Evolutionary conservation across 2,888 invertebrate genomes (phyloP).

Genomic region (Formica aserva): DNA sequence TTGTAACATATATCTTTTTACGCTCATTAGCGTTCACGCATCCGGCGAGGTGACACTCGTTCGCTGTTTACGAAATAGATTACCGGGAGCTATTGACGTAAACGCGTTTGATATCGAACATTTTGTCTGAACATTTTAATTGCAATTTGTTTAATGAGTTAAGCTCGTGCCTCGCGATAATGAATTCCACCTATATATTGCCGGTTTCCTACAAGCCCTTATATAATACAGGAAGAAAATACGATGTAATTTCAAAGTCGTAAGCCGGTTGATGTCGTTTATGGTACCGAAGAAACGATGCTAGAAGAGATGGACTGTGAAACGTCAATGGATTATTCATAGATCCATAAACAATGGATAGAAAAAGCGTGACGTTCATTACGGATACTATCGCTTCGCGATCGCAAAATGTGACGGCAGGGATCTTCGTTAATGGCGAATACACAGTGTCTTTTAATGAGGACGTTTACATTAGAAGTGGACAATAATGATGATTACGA

Average conservation of each 20-base stretch:
- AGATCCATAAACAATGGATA: not conserved
- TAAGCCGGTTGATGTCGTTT: not conserved
- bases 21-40: conserved; percentile 56
- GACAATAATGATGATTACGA: conserved; percentile 52
- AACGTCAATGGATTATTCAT: conserved; percentile 44
- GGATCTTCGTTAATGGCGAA: conserved; percentile 20
- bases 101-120: conserved; percentile 28
- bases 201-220: conserved; percentile 49
- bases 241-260: conserved; percentile 10
- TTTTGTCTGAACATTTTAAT: conserved; percentile 17
- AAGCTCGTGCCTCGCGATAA: conserved; percentile 18
- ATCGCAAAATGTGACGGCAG: not conserved
- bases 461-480: conserved; percentile 48
- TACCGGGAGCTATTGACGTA: conserved; percentile 45
- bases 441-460: conserved; percentile 39
- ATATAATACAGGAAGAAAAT: conserved; percentile 34
- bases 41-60: conserved; percentile 57
- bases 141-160: conserved; percentile 41
- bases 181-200: conserved; percentile 53
- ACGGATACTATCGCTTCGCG: conserved; percentile 25
- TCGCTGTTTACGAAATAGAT: conserved; percentile 39
- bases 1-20: conserved; percentile 74
- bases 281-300: not conserved
- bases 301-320: not conserved
- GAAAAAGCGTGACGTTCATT: conserved; percentile 21